phyloP scores from a whole-genome alignment of 2,888 invertebrate species.

The Tiliacea aurago region DNA sequence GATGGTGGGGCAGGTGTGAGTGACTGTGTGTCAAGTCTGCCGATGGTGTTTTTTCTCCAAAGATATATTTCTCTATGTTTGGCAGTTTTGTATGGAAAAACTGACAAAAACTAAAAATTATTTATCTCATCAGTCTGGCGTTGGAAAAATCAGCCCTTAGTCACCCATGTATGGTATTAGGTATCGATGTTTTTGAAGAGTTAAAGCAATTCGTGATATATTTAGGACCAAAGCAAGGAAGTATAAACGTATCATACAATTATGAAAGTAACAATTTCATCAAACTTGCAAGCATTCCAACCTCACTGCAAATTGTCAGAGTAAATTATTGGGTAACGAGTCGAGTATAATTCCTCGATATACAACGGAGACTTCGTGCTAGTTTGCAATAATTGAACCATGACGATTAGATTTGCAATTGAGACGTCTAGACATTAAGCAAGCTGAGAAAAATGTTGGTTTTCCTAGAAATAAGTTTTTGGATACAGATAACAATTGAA shows the following conservation, averaged over 20 bases:
- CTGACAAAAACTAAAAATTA: neutral
- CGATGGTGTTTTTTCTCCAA: neutral
- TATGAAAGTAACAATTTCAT: neutral
- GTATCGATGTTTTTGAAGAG: neutral
- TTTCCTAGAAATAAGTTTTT: neutral
- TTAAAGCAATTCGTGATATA: neutral
- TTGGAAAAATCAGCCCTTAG: neutral
- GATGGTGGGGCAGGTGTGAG: slow-evolving; percentile 3
- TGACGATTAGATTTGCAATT: slow-evolving; percentile 47
- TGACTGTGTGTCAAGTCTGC: neutral
- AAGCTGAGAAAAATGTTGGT: neutral
- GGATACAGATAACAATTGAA: neutral
- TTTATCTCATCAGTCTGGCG: neutral
- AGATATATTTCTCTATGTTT: neutral
- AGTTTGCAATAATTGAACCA: slow-evolving; percentile 51
- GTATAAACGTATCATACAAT: neutral
- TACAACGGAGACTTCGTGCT: slow-evolving; percentile 30
- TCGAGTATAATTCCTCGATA: slow-evolving; percentile 43
- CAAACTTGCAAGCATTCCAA: slow-evolving; percentile 1
- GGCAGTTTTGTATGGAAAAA: neutral
- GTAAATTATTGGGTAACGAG: slow-evolving; percentile 38
- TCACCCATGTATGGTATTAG: neutral
- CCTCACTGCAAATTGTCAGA: slow-evolving; percentile 13
- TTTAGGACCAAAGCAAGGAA: neutral
- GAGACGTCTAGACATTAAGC: slow-evolving; percentile 25